Conservation (phyloP, 2,888 invertebrate species). For the Julus scandinavius region DNA sequence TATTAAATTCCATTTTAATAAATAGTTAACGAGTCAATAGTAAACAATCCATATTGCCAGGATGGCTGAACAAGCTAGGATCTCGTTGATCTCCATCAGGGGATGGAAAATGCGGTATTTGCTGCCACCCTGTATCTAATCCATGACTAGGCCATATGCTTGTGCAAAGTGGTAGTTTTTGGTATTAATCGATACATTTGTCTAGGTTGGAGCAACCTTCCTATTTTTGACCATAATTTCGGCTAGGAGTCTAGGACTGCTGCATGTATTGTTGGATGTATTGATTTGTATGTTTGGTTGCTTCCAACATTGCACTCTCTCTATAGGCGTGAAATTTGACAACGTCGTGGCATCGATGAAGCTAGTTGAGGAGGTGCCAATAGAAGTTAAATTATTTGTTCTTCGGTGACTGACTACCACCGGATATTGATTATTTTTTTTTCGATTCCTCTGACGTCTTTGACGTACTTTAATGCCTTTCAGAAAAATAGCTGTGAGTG, state of each 20-base stretch:
- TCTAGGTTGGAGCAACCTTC: constrained; percentile 24
- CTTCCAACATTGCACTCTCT: neutral
- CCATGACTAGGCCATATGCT: neutral
- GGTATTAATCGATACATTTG: constrained; percentile 42
- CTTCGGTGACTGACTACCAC: constrained; percentile 25
- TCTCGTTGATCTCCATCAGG: too few species aligned
- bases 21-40: too few species aligned
- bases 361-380: neutral
- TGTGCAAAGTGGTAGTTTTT: neutral
- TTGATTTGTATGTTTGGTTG: constrained; percentile 44
- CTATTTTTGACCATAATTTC: constrained; percentile 36
- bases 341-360: neutral
- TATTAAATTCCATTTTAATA: too few species aligned
- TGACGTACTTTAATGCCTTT: constrained; percentile 30
- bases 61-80: too few species aligned
- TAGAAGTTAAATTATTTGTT: constrained; percentile 46
- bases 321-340: constrained; percentile 27
- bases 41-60: too few species aligned
- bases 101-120: neutral
- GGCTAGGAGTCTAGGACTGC: neutral
- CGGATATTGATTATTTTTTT: constrained; percentile 39
- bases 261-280: constrained; percentile 31
- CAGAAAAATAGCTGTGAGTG: neutral
- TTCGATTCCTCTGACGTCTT: neutral
- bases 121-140: neutral